Conservation (phyloP, 2,113 vertebrate species). For the Burhinus oedicnemus region DNA sequence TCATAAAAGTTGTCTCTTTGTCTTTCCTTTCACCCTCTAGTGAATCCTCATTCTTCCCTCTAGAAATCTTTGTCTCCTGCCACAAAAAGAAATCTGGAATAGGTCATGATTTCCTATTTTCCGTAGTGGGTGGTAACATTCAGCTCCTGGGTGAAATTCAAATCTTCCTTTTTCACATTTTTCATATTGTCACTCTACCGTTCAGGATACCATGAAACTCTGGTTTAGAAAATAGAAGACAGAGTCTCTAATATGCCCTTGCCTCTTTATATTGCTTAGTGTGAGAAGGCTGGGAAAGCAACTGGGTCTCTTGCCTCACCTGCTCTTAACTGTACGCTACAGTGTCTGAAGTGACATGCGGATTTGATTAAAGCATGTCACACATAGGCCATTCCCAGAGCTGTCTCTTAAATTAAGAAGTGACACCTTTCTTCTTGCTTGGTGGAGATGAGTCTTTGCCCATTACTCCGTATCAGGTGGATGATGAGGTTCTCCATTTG, state of each 20-base stretch:
- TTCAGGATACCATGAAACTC: neutral
- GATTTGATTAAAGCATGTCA: neutral
- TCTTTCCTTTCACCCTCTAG: neutral
- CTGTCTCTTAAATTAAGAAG: neutral
- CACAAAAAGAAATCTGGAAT: neutral
- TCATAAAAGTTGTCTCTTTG: neutral
- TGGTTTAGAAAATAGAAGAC: neutral
- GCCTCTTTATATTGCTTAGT: neutral
- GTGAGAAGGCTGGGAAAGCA: neutral
- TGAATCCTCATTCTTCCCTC: neutral
- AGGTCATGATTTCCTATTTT: neutral
- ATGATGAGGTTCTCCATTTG: neutral
- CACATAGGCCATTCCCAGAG: neutral
- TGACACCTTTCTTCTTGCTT: neutral
- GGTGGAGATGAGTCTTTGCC: neutral
- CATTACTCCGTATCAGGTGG: neutral
- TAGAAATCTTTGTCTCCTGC: neutral
- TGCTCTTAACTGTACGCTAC: neutral
- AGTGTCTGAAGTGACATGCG: neutral
- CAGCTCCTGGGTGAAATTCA: neutral
- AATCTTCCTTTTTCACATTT: neutral
- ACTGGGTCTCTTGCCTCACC: neutral
- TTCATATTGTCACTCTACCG: rapidly evolving
- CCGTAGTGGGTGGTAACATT: neutral
- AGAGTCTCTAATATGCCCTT: neutral